phyloP scores from a whole-genome alignment of 2,113 vertebrate species.

The Zapus hudsonius region DNA sequence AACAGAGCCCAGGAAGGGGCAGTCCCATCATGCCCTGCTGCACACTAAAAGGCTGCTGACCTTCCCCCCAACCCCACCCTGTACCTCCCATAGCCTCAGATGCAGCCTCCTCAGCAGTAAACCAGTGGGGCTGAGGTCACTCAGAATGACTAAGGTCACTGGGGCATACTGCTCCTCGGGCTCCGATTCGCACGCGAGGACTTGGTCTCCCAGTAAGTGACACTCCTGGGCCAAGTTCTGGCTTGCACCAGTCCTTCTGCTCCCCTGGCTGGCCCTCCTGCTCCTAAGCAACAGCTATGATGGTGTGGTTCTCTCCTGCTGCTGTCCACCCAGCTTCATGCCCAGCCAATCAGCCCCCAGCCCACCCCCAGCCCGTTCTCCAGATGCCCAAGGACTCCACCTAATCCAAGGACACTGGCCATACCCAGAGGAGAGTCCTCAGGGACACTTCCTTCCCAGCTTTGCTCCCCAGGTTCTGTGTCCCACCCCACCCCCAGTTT shows the following conservation, averaged over 20 bases:
- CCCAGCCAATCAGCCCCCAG: background rate
- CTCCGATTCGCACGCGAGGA: background rate
- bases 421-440: too few species aligned
- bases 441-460: background rate
- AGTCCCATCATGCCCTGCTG: background rate
- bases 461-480: background rate
- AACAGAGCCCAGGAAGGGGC: background rate
- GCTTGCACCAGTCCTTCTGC: background rate
- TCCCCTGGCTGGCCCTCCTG: too few species aligned
- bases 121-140: too few species aligned
- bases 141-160: too few species aligned
- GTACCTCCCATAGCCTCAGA: fast-evolving
- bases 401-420: background rate
- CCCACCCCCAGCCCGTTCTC: background rate
- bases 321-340: background rate
- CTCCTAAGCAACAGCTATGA: background rate
- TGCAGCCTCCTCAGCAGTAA: background rate
- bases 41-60: background rate
- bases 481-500: background rate
- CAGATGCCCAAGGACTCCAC: background rate
- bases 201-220: background rate
- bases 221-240: background rate
- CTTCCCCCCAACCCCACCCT: fast-evolving
- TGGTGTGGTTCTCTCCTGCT: background rate
- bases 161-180: fast-evolving